A percentile compares a stretch with the other conserved stretches of the same genome.
These are phyloP conservation scores for Cheilosia soror DNA, from an alignment of 2,888 invertebrate genomes.

Conservation along the genomic window DNA sequence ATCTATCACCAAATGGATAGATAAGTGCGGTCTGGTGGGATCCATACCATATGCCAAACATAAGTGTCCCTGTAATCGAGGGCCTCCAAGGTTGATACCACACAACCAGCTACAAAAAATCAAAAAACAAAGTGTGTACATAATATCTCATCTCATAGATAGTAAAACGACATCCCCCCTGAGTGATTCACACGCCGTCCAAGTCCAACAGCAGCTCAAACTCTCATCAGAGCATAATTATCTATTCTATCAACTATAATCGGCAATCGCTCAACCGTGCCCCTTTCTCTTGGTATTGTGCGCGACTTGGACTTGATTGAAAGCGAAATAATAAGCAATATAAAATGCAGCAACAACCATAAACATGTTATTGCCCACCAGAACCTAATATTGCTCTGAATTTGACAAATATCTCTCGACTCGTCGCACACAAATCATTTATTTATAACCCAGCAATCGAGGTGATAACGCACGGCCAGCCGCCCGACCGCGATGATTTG, in stretches of 20 bases:
- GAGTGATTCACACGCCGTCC: slow-evolving; percentile 38
- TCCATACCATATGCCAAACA: slow-evolving; percentile 38
- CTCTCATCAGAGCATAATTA: slow-evolving; percentile 51
- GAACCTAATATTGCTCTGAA: slow-evolving; percentile 55
- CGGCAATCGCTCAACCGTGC: slow-evolving; percentile 20
- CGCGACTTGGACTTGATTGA: slow-evolving; percentile 41
- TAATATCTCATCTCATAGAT: slow-evolving; percentile 20
- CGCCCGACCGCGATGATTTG: slow-evolving; percentile 42
- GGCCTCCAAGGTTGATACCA: slow-evolving; percentile 16
- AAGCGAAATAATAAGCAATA: slow-evolving; percentile 23
- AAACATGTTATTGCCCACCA: slow-evolving; percentile 56
- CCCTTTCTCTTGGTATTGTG: not conserved
- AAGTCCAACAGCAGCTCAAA: slow-evolving; percentile 44
- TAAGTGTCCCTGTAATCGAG: slow-evolving; percentile 11
- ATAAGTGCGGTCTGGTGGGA: slow-evolving; percentile 38
- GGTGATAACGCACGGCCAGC: slow-evolving; percentile 57
- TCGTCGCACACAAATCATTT: slow-evolving; percentile 43
- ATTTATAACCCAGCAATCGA: slow-evolving; percentile 66
- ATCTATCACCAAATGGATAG: not conserved
- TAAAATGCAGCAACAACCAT: slow-evolving; percentile 21
- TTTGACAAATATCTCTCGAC: slow-evolving; percentile 36
- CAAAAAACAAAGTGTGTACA: not conserved
- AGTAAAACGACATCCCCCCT: not conserved
- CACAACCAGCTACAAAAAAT: not conserved
- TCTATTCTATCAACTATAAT: slow-evolving; percentile 45